phyloP scores from a whole-genome alignment of 2,888 invertebrate species.

The Callyntrura guangdongensis region DNA sequence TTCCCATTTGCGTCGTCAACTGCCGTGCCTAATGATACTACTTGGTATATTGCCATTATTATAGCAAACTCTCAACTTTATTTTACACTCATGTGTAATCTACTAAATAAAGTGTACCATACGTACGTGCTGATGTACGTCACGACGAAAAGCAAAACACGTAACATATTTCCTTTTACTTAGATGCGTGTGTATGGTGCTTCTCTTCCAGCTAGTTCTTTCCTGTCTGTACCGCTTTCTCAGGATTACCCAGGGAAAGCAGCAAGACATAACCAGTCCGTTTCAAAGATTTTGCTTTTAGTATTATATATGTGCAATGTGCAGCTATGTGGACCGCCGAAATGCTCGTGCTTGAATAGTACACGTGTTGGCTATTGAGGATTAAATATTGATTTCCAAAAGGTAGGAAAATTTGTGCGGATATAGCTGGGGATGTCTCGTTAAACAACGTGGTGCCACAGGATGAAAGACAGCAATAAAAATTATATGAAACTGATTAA shows the following conservation, averaged over 20 bases:
- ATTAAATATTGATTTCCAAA: conserved; percentile 18
- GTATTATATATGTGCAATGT: background rate
- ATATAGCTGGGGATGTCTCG: background rate
- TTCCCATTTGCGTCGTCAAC: background rate
- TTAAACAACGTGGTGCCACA: too few species aligned
- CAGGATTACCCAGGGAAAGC: conserved; percentile 36
- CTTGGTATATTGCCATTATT: background rate
- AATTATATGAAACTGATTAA: too few species aligned
- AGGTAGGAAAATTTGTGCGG: background rate
- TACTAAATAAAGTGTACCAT: conserved; percentile 18
- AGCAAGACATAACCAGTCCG: background rate
- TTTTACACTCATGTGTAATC: conserved; percentile 42
- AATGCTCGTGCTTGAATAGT: background rate
- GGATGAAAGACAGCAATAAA: too few species aligned
- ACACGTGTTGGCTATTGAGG: background rate
- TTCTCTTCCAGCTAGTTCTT: conserved; percentile 53
- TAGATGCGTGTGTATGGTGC: conserved; percentile 18
- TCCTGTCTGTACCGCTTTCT: conserved; percentile 43
- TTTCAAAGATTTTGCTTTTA: conserved; percentile 21
- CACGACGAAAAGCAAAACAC: conserved; percentile 36
- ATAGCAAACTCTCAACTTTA: conserved; percentile 12
- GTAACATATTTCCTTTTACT: conserved; percentile 34
- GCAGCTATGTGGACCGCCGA: background rate
- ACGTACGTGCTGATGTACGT: conserved; percentile 67
- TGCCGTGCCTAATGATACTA: background rate